Evolutionary conservation across 2,113 vertebrate genomes (phyloP).

Genomic region (Alces alces): DNA sequence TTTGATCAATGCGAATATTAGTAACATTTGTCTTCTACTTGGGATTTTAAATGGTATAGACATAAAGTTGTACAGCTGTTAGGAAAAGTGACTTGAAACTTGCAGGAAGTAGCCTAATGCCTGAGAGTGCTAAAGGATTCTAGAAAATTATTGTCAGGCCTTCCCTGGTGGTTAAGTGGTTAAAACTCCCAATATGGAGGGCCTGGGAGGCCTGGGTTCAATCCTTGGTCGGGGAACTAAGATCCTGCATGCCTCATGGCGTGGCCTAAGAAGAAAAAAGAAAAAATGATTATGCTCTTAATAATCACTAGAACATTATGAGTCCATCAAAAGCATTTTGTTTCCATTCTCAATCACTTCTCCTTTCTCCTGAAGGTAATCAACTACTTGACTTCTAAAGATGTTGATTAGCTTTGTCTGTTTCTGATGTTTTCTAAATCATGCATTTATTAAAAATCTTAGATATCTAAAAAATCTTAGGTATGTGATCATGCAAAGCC

Average conservation of each 20-base stretch:
- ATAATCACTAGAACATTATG: background rate
- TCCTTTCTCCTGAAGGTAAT: background rate
- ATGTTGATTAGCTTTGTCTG: background rate
- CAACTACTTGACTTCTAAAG: background rate
- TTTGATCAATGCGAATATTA: background rate
- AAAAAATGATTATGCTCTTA: background rate
- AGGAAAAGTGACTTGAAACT: background rate
- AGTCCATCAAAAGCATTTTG: background rate
- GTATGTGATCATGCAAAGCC: background rate
- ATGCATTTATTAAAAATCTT: background rate
- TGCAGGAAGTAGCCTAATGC: background rate
- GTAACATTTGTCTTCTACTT: background rate
- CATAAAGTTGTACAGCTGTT: background rate
- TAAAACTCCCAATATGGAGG: background rate
- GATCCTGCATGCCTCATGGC: background rate
- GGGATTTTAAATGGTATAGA: background rate
- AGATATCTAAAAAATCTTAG: background rate
- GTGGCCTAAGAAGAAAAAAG: background rate
- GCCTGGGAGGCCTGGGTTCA: background rate
- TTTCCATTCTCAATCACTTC: background rate
- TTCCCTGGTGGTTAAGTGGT: background rate
- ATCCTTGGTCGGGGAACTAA: background rate
- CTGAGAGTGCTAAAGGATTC: background rate
- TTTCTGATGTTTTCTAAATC: background rate
- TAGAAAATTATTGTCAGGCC: background rate